Evolutionary conservation across 2,797 vertebrate species (phyloP).

Genomic region (Apodemus agrarius): DNA sequence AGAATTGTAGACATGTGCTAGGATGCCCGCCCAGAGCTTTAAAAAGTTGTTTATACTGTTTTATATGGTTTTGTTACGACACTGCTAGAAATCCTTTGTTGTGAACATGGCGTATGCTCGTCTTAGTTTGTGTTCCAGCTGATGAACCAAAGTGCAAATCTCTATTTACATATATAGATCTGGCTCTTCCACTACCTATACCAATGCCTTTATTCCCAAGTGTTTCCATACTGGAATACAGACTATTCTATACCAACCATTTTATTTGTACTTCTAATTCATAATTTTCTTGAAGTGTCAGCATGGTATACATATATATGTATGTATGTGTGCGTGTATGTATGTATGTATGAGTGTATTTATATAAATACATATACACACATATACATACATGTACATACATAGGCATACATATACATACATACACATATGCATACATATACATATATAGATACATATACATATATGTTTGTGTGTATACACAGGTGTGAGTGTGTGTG

Average conservation of each 20-base stretch:
- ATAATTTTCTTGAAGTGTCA: no score
- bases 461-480: no score
- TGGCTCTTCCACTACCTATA: background rate
- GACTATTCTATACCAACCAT: slow-evolving; percentile 19
- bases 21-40: background rate
- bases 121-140: slow-evolving; percentile 12
- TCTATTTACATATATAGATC: background rate
- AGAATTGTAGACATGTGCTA: background rate
- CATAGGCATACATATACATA: no score
- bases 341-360: no score
- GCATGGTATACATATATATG: background rate
- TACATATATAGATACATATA: no score
- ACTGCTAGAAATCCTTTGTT: background rate
- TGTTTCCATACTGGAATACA: background rate
- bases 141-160: background rate
- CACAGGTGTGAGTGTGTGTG: background rate
- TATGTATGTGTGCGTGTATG: no score
- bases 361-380: no score
- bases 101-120: background rate
- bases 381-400: no score
- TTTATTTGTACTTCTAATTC: slow-evolving; percentile 40
- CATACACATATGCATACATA: no score
- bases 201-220: background rate
- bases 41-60: background rate
- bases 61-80: background rate